phyloP scores from a whole-genome alignment of 2,888 invertebrate species.

The Pteria penguin region DNA sequence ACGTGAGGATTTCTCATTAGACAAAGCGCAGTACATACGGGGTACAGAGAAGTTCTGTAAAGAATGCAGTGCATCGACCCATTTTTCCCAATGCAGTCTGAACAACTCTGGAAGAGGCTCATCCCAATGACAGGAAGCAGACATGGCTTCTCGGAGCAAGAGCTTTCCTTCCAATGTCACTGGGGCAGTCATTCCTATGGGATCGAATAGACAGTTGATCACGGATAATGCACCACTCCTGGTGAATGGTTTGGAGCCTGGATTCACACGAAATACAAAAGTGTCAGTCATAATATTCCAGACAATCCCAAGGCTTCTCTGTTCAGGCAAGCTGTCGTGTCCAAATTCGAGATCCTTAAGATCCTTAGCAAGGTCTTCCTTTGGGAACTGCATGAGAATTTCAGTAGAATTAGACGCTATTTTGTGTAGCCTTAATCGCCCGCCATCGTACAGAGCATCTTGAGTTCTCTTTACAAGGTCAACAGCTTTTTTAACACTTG shows the following conservation, averaged over 20 bases:
- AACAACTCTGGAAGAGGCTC: slow-evolving; percentile 14
- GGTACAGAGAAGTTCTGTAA: slow-evolving; percentile 15
- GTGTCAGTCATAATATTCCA: slow-evolving; percentile 28
- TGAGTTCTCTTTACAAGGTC: slow-evolving; percentile 36
- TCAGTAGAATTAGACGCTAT: slow-evolving; percentile 21
- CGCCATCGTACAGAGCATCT: slow-evolving; percentile 14
- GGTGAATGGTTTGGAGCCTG: slow-evolving; percentile 21
- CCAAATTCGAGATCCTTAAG: slow-evolving; percentile 28
- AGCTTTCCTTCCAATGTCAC: slow-evolving; percentile 22
- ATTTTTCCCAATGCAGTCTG: slow-evolving; percentile 7
- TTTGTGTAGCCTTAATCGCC: slow-evolving; percentile 38
- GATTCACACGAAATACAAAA: slow-evolving; percentile 10
- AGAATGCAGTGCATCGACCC: slow-evolving; percentile 15
- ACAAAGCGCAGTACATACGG: slow-evolving; percentile 12
- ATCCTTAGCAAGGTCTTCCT: slow-evolving; percentile 30
- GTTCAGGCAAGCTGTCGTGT: slow-evolving; percentile 6
- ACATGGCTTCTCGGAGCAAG: slow-evolving; percentile 12
- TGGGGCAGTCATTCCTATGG: slow-evolving; percentile 35
- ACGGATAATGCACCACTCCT: slow-evolving; percentile 28
- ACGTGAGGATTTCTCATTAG: background rate
- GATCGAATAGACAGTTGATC: slow-evolving; percentile 35
- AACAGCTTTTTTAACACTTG: slow-evolving; percentile 23
- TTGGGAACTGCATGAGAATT: slow-evolving; percentile 6
- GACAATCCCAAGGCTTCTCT: slow-evolving; percentile 29
- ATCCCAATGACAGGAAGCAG: slow-evolving; percentile 26